Base-by-base conservation (phyloP, 2,888 invertebrate genomes). In the Pachliopta kotzebuea region DNA sequence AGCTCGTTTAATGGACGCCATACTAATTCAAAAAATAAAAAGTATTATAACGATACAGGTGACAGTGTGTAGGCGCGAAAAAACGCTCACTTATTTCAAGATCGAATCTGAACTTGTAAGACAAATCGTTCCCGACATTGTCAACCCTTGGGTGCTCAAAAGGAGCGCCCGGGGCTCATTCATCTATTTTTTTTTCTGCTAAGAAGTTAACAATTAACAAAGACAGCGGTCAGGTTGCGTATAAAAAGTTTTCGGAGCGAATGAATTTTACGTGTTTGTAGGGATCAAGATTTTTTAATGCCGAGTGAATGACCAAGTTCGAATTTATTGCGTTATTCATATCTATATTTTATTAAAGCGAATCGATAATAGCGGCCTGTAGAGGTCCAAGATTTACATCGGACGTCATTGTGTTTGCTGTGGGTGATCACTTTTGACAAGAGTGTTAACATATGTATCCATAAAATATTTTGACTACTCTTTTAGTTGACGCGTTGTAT, bases 401-500 rank as follows among this genome's bases (percentile, higher is more conserved):
- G 86, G 84, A 76, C 56, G 53, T 80, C 76, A 88, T 90, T 90
- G 85, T 88, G 71, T 74, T 73, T 81, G 71, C 74, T 80, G 84
- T 83, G 85, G 83, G 85, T 81, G 86, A 89, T 86, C 85, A 77
- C 77, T 74, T 82, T 84, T 85, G 82, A 91, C 88, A 89, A 88
- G 85, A 87, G 88, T 90, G 90, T 88, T 87, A 90, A 90, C 89
- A 85, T 87, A 79, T 79, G 79, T 76, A 76, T 75, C 82, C 84
- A 85, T 90, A 90, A 90, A 91, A 91, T 91, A 90, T 91, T 90
- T 90, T 89, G 90, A 90, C 88, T 86, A 80, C 87, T 88, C 81
- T 80, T 80, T 88, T 84, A 85, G 81, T 80, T 71, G 77, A 80
- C 81, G 79, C 73, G 69, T 73, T 68, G 53, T 58, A 50, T 54